Evolutionary conservation across 1,140 invertebrate species (phyloP).

Genomic region (Apis mellifera): Amel_HAv3.1 CM009931.2:14415001-14415500

Average conservation of each 20-base stretch:
- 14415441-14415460: slow-evolving; percentile 36
- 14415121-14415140: no score
- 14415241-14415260: neutral
- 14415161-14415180: no score
- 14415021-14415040: neutral
- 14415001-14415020: neutral
- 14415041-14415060: slow-evolving; percentile 12
- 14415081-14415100: slow-evolving; percentile 18
- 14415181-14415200: no score
- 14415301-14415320: neutral
- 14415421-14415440: slow-evolving; percentile 39
- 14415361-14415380: slow-evolving; percentile 29
- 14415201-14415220: no score
- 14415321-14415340: slow-evolving; percentile 3
- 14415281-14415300: neutral
- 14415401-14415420: slow-evolving; percentile 56
- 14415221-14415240: no score
- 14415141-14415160: no score
- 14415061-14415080: neutral
- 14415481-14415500: slow-evolving; percentile 13
- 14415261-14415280: neutral
- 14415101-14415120: neutral
- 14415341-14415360: neutral
- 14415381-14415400: slow-evolving; percentile 14
- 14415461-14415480: slow-evolving; percentile 44